A percentile compares a stretch with the other conserved stretches of the same genome.
phyloP scores from a whole-genome alignment of 2,797 vertebrate genomes.

The Urocyon cinereoargenteus region DNA sequence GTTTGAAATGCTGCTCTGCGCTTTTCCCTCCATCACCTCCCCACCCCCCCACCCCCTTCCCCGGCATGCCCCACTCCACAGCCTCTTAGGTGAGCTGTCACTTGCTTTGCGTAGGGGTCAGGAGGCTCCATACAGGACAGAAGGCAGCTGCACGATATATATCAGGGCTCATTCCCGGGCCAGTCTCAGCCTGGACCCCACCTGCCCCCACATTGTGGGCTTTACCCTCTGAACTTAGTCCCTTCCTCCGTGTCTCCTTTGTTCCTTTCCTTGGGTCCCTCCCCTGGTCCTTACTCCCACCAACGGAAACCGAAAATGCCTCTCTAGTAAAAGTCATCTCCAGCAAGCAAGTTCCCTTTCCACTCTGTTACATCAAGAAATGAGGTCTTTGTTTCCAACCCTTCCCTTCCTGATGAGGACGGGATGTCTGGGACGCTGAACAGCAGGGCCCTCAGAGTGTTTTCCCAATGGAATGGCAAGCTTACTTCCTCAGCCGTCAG shows the following conservation, averaged over 20 bases:
- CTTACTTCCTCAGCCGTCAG: neutral
- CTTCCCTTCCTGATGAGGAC: neutral
- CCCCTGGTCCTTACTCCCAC: neutral
- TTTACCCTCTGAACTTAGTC: neutral
- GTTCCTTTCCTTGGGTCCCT: rapidly evolving
- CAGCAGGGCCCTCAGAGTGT: rapidly evolving
- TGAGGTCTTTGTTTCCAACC: neutral
- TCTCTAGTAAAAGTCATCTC: neutral
- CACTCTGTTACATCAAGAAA: neutral
- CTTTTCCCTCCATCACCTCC: neutral
- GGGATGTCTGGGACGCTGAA: neutral
- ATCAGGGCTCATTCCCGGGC: neutral
- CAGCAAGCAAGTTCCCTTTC: neutral
- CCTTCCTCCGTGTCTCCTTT: neutral
- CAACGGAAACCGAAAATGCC: conserved; percentile 1
- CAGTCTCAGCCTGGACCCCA: neutral
- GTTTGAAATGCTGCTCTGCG: neutral
- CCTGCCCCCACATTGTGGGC: neutral
- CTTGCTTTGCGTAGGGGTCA: rapidly evolving
- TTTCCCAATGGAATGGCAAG: neutral
- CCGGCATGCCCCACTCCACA: neutral
- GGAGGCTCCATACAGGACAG: rapidly evolving
- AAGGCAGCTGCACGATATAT: too few species aligned
- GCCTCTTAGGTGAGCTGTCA: neutral
- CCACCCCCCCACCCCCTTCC: neutral